Conservation (phyloP, 2,888 invertebrate genomes). For the Campoletis raptor region DNA sequence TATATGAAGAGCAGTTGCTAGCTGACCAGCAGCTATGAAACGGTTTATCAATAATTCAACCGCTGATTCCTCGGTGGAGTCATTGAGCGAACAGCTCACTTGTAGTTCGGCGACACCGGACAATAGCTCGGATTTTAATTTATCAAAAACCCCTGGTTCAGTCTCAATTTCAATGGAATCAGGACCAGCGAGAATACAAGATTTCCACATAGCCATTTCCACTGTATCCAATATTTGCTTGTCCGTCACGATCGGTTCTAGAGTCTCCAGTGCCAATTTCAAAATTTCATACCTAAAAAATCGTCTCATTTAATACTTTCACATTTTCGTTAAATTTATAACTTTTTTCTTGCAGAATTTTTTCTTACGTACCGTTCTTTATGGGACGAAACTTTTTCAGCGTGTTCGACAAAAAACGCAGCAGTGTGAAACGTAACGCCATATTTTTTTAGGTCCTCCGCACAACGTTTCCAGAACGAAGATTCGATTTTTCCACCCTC, state of each 20-base stretch:
- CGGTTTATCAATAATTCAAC: slow-evolving; percentile 85
- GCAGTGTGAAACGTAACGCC: slow-evolving; percentile 88
- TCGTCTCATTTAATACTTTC: background rate
- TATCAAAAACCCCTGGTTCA: slow-evolving; percentile 74
- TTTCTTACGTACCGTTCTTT: slow-evolving; percentile 77
- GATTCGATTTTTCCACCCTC: slow-evolving; percentile 78
- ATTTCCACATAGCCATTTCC: slow-evolving; percentile 84
- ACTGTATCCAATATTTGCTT: slow-evolving; percentile 78
- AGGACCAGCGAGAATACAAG: slow-evolving; percentile 81
- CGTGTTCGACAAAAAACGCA: slow-evolving; percentile 88
- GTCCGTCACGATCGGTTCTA: slow-evolving; percentile 76
- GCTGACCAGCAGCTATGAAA: slow-evolving; percentile 86
- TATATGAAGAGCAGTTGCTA: slow-evolving; percentile 88
- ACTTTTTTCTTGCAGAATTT: background rate
- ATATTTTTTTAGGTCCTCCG: slow-evolving; percentile 87
- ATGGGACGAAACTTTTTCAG: slow-evolving; percentile 85
- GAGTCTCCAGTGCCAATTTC: slow-evolving; percentile 78
- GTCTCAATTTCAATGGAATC: slow-evolving; percentile 77
- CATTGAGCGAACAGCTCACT: slow-evolving; percentile 75
- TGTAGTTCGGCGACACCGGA: slow-evolving; percentile 75
- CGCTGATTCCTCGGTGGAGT: slow-evolving; percentile 75
- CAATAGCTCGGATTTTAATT: slow-evolving; percentile 80
- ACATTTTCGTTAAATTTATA: background rate
- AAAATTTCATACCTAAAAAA: slow-evolving; percentile 79
- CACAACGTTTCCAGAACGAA: slow-evolving; percentile 87